Evolutionary conservation across 2,797 vertebrate species (phyloP).

Genomic region (Pipistrellus nathusii): DNA sequence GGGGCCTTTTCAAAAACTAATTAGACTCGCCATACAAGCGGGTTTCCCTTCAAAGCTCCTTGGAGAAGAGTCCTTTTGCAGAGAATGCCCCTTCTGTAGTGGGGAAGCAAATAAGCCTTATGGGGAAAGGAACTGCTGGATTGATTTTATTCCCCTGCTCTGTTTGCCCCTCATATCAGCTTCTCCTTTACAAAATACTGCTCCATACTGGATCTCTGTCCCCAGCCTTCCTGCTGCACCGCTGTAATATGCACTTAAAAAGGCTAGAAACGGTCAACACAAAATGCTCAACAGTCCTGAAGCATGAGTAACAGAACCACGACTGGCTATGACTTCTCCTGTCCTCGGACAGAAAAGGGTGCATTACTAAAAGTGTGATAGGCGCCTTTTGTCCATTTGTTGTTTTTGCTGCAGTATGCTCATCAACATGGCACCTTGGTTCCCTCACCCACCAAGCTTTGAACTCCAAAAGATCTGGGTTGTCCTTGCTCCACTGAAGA

Average conservation of each 20-base stretch:
- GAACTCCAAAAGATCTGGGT: not conserved
- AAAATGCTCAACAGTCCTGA: not conserved
- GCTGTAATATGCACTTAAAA: not conserved
- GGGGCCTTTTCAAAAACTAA: slow-evolving; percentile 43
- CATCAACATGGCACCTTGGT: not conserved
- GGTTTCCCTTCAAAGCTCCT: not conserved
- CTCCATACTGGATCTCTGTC: not conserved
- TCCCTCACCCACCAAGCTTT: not conserved
- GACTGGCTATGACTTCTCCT: not conserved
- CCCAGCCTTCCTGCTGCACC: not conserved
- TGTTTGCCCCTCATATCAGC: not conserved
- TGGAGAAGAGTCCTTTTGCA: not conserved
- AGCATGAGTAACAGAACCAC: not conserved
- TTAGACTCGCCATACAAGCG: not conserved
- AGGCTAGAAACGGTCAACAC: not conserved
- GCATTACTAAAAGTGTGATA: not conserved
- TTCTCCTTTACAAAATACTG: not conserved
- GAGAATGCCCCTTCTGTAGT: not conserved
- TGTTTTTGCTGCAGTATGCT: not conserved
- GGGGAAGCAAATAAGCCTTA: not conserved
- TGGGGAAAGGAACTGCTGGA: not conserved
- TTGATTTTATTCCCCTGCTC: not conserved
- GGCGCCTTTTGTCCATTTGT: not conserved
- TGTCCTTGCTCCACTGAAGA: not conserved
- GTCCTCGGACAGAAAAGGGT: not conserved